Conservation (phyloP, 2,888 invertebrate species). For the Heliconius erato region DNA sequence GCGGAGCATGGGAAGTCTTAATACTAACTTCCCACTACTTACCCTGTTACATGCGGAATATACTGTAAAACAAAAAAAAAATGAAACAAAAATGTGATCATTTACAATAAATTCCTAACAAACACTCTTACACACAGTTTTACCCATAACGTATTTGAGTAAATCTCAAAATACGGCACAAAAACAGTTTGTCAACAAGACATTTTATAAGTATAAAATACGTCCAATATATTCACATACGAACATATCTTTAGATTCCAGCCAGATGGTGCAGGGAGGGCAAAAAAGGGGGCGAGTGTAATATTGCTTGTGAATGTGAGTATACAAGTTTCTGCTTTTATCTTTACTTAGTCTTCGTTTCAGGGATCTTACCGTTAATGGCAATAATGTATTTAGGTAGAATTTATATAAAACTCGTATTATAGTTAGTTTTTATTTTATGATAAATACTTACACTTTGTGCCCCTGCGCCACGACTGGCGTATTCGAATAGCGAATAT, state of each 20-base stretch:
- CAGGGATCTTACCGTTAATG: not conserved
- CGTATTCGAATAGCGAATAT: too few species aligned
- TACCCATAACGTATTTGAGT: not conserved
- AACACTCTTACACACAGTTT: not conserved
- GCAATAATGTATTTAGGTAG: not conserved
- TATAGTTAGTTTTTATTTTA: not conserved
- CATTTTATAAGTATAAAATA: slow-evolving; percentile 25
- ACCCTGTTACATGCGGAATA: too few species aligned
- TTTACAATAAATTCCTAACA: not conserved
- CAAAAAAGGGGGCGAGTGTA: slow-evolving; percentile 77
- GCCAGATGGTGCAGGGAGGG: slow-evolving; percentile 77
- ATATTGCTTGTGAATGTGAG: slow-evolving; percentile 79
- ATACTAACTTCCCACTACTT: not conserved
- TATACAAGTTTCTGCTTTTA: slow-evolving; percentile 37
- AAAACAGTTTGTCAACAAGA: slow-evolving; percentile 17
- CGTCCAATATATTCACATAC: slow-evolving; percentile 4
- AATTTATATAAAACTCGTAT: not conserved
- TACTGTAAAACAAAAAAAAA: too few species aligned
- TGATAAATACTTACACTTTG: not conserved
- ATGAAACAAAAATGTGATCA: too few species aligned
- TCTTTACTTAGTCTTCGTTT: slow-evolving; percentile 17
- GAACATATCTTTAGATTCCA: slow-evolving; percentile 68
- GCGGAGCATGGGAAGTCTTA: not conserved
- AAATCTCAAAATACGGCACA: not conserved
- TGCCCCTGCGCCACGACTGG: too few species aligned